These are phyloP conservation scores for Oxyura jamaicensis DNA, from an alignment of 2,113 vertebrate species.

Conservation along the genomic window DNA sequence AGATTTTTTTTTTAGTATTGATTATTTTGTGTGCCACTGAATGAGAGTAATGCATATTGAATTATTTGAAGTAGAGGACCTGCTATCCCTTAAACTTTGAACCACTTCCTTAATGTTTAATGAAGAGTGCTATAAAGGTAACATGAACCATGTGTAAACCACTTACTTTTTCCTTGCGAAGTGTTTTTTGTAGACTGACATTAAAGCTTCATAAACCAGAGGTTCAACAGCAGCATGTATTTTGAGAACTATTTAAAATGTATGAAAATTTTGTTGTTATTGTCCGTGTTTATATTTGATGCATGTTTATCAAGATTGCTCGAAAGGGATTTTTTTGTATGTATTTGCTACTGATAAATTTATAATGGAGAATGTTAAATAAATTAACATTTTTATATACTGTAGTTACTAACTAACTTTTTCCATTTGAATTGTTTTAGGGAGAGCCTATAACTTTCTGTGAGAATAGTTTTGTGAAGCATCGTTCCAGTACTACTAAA, in stretches of 20 bases:
- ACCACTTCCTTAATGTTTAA: background rate
- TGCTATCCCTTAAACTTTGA: background rate
- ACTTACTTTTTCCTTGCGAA: background rate
- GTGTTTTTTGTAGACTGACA: background rate
- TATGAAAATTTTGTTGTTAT: background rate
- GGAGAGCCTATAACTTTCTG: conserved; percentile 95
- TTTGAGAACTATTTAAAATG: background rate
- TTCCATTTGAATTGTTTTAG: conserved; percentile 71
- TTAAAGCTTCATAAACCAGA: background rate
- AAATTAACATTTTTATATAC: background rate
- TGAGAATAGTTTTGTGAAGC: conserved; percentile 91
- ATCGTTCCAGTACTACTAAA: conserved; percentile 90
- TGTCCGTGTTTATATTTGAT: background rate
- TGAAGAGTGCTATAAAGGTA: background rate
- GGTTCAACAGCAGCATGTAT: background rate
- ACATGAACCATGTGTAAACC: background rate
- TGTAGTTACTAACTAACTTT: background rate
- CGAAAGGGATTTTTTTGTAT: background rate
- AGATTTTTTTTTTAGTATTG: background rate
- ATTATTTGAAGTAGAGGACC: background rate
- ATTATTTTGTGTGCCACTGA: background rate
- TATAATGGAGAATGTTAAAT: background rate
- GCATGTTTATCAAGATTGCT: background rate
- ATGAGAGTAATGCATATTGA: background rate
- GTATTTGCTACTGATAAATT: background rate